phyloP scores from a whole-genome alignment of 2,888 invertebrate genomes.

The Ephialtes manifestator region DNA sequence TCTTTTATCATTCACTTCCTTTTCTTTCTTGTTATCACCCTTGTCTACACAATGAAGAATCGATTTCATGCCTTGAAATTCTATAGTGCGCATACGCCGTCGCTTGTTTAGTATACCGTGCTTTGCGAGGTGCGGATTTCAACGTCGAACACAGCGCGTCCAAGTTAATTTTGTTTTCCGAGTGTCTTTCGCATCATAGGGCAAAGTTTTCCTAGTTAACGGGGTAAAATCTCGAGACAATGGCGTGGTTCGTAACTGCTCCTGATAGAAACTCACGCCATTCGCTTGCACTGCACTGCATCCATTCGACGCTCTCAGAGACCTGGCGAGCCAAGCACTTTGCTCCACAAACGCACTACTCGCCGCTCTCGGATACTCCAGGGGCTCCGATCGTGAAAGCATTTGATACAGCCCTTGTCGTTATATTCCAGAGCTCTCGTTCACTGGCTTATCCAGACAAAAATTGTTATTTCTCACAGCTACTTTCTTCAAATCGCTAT shows the following conservation, averaged over 20 bases:
- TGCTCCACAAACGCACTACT: conserved; percentile 12
- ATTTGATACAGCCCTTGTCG: conserved; percentile 29
- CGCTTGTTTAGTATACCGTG: neutral
- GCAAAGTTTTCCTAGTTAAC: conserved; percentile 49
- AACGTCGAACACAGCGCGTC: neutral
- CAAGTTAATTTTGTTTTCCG: conserved; percentile 50
- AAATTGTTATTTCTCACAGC: conserved; percentile 7
- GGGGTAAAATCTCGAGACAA: conserved; percentile 10
- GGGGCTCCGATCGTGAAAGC: conserved; percentile 23
- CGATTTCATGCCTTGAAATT: conserved; percentile 59
- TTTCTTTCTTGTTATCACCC: neutral
- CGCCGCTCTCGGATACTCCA: conserved; percentile 24
- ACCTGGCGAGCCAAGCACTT: conserved; percentile 3
- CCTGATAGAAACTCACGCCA: conserved; percentile 15
- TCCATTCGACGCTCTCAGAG: conserved; percentile 9
- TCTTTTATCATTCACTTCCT: conserved; percentile 13
- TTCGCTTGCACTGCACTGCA: conserved; percentile 12
- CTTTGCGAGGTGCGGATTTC: neutral
- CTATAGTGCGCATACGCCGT: conserved; percentile 11
- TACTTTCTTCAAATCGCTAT: conserved; percentile 7
- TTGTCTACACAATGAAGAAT: conserved; percentile 24
- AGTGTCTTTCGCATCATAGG: conserved; percentile 28
- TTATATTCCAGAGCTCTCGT: neutral
- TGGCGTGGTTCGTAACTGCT: conserved; percentile 24
- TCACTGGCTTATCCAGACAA: neutral